These are phyloP conservation scores for Saturnia japonica DNA, from an alignment of 2,888 invertebrate species.

Conservation along the genomic window DNA sequence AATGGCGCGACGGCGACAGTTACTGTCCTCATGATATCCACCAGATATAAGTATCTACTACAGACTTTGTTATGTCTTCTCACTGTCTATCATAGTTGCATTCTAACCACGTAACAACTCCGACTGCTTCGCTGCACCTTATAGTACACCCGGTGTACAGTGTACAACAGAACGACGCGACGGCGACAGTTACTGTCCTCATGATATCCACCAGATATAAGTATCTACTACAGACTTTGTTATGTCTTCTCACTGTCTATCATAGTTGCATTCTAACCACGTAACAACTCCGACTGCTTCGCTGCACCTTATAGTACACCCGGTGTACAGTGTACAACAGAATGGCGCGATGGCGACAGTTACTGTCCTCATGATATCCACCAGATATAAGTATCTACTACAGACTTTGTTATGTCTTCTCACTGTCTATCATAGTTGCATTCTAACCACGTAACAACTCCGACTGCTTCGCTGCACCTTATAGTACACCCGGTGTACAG, in stretches of 20 bases:
- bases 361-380: neutral
- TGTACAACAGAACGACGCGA: neutral
- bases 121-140: neutral
- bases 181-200: neutral
- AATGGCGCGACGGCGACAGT: neutral
- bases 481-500: no score
- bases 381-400: neutral
- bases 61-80: neutral
- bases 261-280: neutral
- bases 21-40: neutral
- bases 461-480: neutral
- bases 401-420: neutral
- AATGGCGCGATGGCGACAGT: neutral
- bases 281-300: neutral
- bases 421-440: neutral
- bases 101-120: neutral
- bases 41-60: neutral
- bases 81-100: neutral
- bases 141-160: no score
- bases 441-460: neutral
- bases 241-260: neutral
- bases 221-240: neutral
- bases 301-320: neutral
- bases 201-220: neutral
- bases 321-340: neutral